Evolutionary conservation across 2,888 invertebrate genomes (phyloP), one percentile per base, ranked within the genome.

Genomic region (Eudemis profundana): DNA sequence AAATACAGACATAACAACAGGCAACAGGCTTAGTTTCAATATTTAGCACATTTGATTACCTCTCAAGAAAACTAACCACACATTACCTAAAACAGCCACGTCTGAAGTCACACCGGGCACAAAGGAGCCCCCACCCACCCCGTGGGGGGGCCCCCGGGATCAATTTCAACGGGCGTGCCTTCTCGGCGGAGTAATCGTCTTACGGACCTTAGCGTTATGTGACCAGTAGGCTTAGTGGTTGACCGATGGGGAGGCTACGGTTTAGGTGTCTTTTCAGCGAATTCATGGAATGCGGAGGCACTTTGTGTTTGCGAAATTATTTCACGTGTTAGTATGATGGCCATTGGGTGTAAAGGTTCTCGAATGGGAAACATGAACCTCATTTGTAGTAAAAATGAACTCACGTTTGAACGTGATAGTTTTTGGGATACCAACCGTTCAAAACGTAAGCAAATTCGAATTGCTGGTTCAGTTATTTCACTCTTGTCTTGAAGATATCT

Each of bases 121-220:
- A 81, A 79, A 81, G 79, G 75, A 69, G 53, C 65, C 72, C 70
- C 62, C 74, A 68, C 50, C 60, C 53, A 59, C 70, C 66, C 54
- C 64, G 44, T 56, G 59, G 51, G 49, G n/a, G 68, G 71, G 74
- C 75, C 71, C 70, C 71, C 68, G 77, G 78, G 82, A 81, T 81
- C 82, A 81, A 83, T 83, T 81, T 77, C 81, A 81, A 74, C 74
- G 81, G 78, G 78, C 67, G 74, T 72, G 78, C 79, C 80, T 82
- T 81, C 79, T 77, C 81, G 76, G 77, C 79, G 77, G 64, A 76
- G 81, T 85, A 85, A 85, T 85, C 85, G 84, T 81, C 84, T 84
- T 85, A 84, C 74, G 81, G 82, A 79, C 82, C 80, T 76, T 71
- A 70, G 78, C 77, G 78, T 79, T 79, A 78, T 78, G 80, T 78